phyloP scores from a whole-genome alignment of 2,888 invertebrate species.

The Drosophila mulleri region DNA sequence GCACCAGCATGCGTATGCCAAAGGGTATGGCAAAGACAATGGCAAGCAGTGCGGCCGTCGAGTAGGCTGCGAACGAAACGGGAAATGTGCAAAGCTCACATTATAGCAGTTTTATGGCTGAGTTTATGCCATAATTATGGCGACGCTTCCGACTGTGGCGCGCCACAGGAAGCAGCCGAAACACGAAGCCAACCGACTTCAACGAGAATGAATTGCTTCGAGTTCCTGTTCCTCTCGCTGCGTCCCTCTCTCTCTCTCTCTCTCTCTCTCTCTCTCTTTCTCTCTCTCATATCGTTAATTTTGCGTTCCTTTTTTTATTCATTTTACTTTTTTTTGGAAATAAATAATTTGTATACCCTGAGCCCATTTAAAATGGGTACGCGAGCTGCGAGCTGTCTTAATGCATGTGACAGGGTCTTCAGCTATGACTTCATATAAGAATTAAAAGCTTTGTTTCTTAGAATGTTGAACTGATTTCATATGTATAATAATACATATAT shows the following conservation, averaged over 20 bases:
- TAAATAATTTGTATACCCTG: constrained; percentile 25
- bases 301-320: constrained; percentile 2
- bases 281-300: constrained; percentile 28
- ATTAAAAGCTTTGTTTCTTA: neutral
- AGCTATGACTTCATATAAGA: neutral
- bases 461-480: neutral
- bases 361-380: neutral
- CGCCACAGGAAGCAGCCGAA: constrained; percentile 49
- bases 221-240: constrained; percentile 46
- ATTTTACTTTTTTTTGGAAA: constrained; percentile 18
- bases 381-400: neutral
- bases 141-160: constrained; percentile 46
- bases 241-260: constrained; percentile 1
- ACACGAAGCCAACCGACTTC: constrained; percentile 23
- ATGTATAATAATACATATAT: too few species aligned
- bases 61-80: constrained; percentile 87
- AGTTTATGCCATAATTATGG: constrained; percentile 75
- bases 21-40: constrained; percentile 90
- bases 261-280: constrained; percentile 7
- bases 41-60: constrained; percentile 91
- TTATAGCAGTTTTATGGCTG: constrained; percentile 62
- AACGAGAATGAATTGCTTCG: constrained; percentile 59
- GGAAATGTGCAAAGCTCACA: constrained; percentile 34
- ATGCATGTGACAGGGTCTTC: neutral
- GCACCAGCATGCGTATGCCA: constrained; percentile 88